Evolutionary conservation across 2,113 vertebrate genomes (phyloP), one percentile per base, ranked within the genome.

Genomic region (Montifringilla adamsi): DNA sequence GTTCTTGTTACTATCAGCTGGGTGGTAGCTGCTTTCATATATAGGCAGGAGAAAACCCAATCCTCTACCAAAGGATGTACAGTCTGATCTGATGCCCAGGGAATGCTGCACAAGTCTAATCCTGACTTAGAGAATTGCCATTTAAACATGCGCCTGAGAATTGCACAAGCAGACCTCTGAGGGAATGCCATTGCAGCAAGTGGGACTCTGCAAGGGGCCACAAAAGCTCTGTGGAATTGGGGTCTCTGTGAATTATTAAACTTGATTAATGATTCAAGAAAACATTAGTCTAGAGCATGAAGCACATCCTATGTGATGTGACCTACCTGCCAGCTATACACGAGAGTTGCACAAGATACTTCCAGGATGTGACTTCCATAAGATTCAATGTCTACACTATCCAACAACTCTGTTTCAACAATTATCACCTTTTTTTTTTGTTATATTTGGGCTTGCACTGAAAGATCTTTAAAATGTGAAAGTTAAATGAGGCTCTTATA

Each of bases 401-500:
- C 92, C 76, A 72, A 69, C 82, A 90, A 31, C 89, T 68, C 70
- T 85, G 49, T 68, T 96, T 67, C 80, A 92, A 90, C 70, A 90
- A 70, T 92, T 92, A 90, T 44, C 78, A 68, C 88, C 88, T 13
- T 41, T 80, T 87, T 82, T 87, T 93, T 96, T 95, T 94, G 84
- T 94, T 95, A 89, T 74, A 91, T 74, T 91, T 94, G 78, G 90
- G 63, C 83, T 93, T 75, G 60, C 82, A 83, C 18, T 94, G 93
- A 95, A 95, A 84, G 88, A 96, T 90, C 73, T 92, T 95, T 82
- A 93, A 95, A 96, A 96, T 95, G 94, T 90, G 91, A 87, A 96
- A 94, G 94, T 94, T 95, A 96, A 96, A 95, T 96, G 93, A 96
- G 80, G 86, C 90, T 95, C 90, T 95, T 79, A 95, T 41, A 84